Base-by-base conservation (phyloP, 2,888 invertebrate species). In the Sicus ferrugineus region DNA sequence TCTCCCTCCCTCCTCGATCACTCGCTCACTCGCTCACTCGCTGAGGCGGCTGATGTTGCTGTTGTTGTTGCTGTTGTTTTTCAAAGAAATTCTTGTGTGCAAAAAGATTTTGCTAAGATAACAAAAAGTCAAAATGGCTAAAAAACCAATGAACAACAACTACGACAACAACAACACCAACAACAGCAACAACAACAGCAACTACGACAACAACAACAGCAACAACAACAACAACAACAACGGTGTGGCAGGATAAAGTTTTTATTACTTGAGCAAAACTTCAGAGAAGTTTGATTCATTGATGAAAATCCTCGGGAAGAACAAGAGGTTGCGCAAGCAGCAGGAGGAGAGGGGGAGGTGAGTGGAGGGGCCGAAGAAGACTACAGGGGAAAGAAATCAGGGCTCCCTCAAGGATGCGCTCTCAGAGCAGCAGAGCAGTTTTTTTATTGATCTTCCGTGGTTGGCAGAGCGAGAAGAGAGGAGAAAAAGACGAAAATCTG, bases 221-320 rank as follows among this genome's bases (percentile, higher is more conserved):
- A 46, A 54, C 21, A 59, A 59, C 38, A 59, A 34, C 38, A 31
- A 21, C 31, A 59, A 30, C 31, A 34, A 38, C 34, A 61, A 42
- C 5, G 11, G 21, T 21, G 7, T 66, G 26, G 38, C 16, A 54
- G 65, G 56, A 54, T 66, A 54, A 66, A 66, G 54, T 66, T 66
- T 54, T 66, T 54, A 66, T 54, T 56, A 66, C 54, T 66, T 42
- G 38, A 63, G 42, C 23, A 21, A 21, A 54, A 42, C 14, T 54
- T 28, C 21, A 19, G 42, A 34, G 38, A 54, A 28, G 52, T 63
- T 63, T 48, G 63, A 63, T 63, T 63, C 63, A 63, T 63, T 63
- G 63, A 48, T 30, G 46, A 26, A 28, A 30, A 34, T 38, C 7
- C 54, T 23, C 54, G 54, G 26, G 16, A 54, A 54, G 54, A 16